Base-by-base conservation (phyloP, 2,113 vertebrate species). In the Anguilla japonica region DNA sequence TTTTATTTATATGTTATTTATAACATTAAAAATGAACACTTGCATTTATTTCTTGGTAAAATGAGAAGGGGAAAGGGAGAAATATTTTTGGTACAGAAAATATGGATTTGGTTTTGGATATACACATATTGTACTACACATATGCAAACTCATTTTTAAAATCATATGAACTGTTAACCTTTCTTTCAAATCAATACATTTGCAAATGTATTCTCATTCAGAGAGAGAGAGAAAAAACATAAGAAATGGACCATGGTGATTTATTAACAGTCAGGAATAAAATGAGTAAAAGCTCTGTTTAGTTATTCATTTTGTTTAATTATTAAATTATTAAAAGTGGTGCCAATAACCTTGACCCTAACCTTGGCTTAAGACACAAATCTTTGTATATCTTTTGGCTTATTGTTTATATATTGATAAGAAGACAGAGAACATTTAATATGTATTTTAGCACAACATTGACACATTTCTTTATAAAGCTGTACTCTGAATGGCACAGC, bases 351-450 rank as follows among this genome's bases (percentile, higher is more conserved):
- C 87, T 56, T 85, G 87, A 88, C 86, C 84, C 87, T 90, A 78
- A 89, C 89, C 88, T 88, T 87, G 75, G 39, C 88, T 83, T 87
- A 26, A 87, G 40, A 53, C 86, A 79, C 75, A 79, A 57, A 86
- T 78, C 75, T 84, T 84, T 87, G 85, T 83, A 86, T 57, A 71
- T 41, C 71, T 89, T 90, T 91, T 87, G 63, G 56, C 89, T 89
- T 88, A 89, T 79, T 87, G 87, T 84, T 67, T 91, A 85, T 86
- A 82, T 80, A 84, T 75, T 63, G 79, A 86, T 90, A 90, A 92
- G 85, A 75, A 89, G 86, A 88, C 71, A 56, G 79, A 81, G 83
- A 80, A 18, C 67, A 85, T 57, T 46, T 83, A 53, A 82, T 60
- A 57, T 46, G 84, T 57, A 78, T 80, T 82, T 60, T 20, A 60